Percentiles rank a stretch among this genome's conserved stretches.
Evolutionary conservation across 2,888 invertebrate genomes (phyloP).

Genomic region (Nycteola revayana): DNA sequence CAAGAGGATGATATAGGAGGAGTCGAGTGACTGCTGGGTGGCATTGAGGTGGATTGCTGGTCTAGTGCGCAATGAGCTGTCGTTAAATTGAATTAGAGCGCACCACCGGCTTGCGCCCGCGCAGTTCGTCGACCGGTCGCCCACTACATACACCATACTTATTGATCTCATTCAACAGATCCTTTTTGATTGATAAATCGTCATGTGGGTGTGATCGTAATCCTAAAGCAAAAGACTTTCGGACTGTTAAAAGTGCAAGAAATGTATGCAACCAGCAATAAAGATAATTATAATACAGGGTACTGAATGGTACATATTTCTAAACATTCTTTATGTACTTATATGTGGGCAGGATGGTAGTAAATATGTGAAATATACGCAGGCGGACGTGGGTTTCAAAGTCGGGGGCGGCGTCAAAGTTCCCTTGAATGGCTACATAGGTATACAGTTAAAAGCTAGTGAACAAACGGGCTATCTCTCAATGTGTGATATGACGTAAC

Average conservation of each 20-base stretch:
- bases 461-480: constrained; percentile 24
- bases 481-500: constrained; percentile 18
- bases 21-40: constrained; percentile 49
- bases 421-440: constrained; percentile 27
- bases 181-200: constrained; percentile 72
- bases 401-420: constrained; percentile 42
- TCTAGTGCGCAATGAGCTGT: constrained; percentile 64
- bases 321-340: constrained; percentile 31
- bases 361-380: constrained; percentile 31
- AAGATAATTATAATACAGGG: neutral
- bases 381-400: constrained; percentile 41
- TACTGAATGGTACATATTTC: constrained; percentile 18
- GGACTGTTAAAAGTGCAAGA: constrained; percentile 9
- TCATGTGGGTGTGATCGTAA: constrained; percentile 63
- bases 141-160: constrained; percentile 68
- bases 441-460: constrained; percentile 17
- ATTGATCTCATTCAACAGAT: constrained; percentile 75
- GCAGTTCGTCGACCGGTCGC: constrained; percentile 81
- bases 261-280: constrained; percentile 6
- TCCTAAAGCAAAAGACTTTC: constrained; percentile 39
- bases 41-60: constrained; percentile 50
- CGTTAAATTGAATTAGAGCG: constrained; percentile 78
- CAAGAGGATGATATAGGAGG: constrained; percentile 44
- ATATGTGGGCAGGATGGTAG: constrained; percentile 45
- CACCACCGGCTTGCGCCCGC: constrained; percentile 72